Percentiles rank a stretch among this genome's conserved stretches.
These are phyloP conservation scores for Unio delphinus DNA, from an alignment of 2,888 invertebrate species.

Conservation along the genomic window DNA sequence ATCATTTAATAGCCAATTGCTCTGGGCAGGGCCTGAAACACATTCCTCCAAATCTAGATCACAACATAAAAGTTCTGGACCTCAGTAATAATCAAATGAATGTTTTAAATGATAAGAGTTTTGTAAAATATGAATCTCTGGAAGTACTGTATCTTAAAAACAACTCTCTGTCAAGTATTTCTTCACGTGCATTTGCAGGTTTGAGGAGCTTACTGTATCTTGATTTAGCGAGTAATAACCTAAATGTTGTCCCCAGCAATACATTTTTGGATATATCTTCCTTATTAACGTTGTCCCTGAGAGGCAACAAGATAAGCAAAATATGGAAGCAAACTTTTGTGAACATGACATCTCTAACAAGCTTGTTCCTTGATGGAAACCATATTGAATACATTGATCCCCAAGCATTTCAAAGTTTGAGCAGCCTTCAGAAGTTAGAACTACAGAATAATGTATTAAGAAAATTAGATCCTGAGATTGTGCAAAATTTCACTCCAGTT, in stretches of 20 bases:
- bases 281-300: slow-evolving; percentile 46
- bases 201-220: slow-evolving; percentile 40
- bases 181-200: slow-evolving; percentile 43
- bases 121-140: slow-evolving; percentile 54
- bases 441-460: slow-evolving; percentile 57
- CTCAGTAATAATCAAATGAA: slow-evolving; percentile 53
- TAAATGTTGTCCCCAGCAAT: slow-evolving; percentile 43
- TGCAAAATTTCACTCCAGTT: slow-evolving; percentile 43
- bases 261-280: slow-evolving; percentile 44
- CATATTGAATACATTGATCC: slow-evolving; percentile 47
- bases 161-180: slow-evolving; percentile 47
- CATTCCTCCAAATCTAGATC: slow-evolving; percentile 54
- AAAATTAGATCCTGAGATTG: slow-evolving; percentile 39
- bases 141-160: slow-evolving; percentile 50
- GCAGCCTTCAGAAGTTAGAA: slow-evolving; percentile 46
- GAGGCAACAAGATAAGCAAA: slow-evolving; percentile 46
- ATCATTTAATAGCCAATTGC: slow-evolving; percentile 46
- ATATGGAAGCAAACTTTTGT: slow-evolving; percentile 42
- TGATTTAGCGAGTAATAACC: slow-evolving; percentile 54
- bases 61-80: slow-evolving; percentile 51
- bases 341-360: slow-evolving; percentile 40
- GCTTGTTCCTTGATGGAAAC: slow-evolving; percentile 56
- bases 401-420: slow-evolving; percentile 46
- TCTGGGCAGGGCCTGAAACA: slow-evolving; percentile 34
- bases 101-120: slow-evolving; percentile 39